These are phyloP conservation scores for Eclectus roratus DNA, from an alignment of 2,113 vertebrate species.

Conservation along the genomic window DNA sequence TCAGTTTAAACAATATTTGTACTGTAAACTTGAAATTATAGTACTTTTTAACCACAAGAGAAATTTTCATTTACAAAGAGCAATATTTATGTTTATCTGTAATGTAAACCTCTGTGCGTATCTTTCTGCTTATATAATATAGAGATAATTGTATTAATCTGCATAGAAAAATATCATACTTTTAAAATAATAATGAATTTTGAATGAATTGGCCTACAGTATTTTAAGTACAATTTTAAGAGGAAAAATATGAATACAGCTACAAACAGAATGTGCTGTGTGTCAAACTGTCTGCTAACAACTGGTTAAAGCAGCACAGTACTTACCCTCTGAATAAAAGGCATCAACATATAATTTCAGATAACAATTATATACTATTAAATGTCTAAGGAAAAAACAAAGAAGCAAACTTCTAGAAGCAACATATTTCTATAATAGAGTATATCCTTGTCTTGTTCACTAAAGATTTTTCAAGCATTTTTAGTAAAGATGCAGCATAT, in stretches of 20 bases:
- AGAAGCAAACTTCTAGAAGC: conserved; percentile 44
- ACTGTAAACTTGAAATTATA: conserved; percentile 68
- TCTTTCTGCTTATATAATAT: conserved; percentile 63
- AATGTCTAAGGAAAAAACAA: conserved; percentile 53
- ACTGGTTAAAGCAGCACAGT: conserved; percentile 68
- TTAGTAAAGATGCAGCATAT: conserved; percentile 71
- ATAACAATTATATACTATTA: conserved; percentile 59
- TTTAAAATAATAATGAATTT: conserved; percentile 42
- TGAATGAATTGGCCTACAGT: conserved; percentile 54
- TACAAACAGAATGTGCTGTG: not conserved
- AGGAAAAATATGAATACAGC: not conserved
- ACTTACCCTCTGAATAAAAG: conserved; percentile 80
- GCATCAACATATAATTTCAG: conserved; percentile 68
- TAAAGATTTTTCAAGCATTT: conserved; percentile 63
- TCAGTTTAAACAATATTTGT: conserved; percentile 66
- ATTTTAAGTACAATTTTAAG: conserved; percentile 19
- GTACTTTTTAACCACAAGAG: conserved; percentile 59
- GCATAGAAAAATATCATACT: conserved; percentile 33
- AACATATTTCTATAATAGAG: conserved; percentile 24
- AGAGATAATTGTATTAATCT: conserved; percentile 56
- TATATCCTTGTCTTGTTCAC: conserved; percentile 50
- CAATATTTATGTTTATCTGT: not conserved
- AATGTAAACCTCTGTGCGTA: conserved; percentile 62
- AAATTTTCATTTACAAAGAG: conserved; percentile 69
- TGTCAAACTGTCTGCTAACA: conserved; percentile 48